Evolutionary conservation across 2,888 invertebrate genomes (phyloP).

Genomic region (Mamestra brassicae): DNA sequence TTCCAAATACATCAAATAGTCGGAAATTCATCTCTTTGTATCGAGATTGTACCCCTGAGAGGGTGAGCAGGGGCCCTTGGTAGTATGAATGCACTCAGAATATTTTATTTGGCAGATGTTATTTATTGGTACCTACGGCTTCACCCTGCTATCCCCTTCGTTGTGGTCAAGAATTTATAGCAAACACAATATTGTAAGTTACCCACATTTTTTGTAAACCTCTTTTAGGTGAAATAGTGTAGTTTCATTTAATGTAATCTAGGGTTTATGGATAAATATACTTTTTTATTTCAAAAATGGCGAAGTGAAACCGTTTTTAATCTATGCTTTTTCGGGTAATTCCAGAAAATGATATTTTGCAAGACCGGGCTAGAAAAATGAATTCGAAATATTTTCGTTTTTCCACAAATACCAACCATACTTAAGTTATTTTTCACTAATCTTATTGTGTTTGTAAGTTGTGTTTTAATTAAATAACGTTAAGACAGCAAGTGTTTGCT

Average conservation of each 20-base stretch:
- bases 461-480: too few species aligned
- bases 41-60: conserved; percentile 18
- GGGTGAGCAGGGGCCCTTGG: conserved; percentile 34
- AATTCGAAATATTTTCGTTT: too few species aligned
- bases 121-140: conserved; percentile 45
- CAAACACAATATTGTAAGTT: background rate
- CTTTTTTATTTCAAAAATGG: too few species aligned
- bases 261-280: too few species aligned
- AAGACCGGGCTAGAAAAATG: too few species aligned
- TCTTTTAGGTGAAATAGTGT: background rate
- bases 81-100: conserved; percentile 53
- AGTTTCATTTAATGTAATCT: background rate
- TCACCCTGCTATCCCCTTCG: conserved; percentile 31
- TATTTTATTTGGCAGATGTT: conserved; percentile 58
- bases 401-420: too few species aligned
- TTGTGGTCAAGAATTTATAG: conserved; percentile 46
- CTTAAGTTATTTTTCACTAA: too few species aligned
- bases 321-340: too few species aligned
- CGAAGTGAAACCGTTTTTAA: too few species aligned
- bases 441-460: too few species aligned
- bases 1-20: conserved; percentile 55
- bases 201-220: background rate
- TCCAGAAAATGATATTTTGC: too few species aligned
- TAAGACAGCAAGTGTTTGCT: too few species aligned
- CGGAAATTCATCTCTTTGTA: conserved; percentile 53